Conservation (phyloP, 2,113 vertebrate species). For the Notothenia rossii region DNA sequence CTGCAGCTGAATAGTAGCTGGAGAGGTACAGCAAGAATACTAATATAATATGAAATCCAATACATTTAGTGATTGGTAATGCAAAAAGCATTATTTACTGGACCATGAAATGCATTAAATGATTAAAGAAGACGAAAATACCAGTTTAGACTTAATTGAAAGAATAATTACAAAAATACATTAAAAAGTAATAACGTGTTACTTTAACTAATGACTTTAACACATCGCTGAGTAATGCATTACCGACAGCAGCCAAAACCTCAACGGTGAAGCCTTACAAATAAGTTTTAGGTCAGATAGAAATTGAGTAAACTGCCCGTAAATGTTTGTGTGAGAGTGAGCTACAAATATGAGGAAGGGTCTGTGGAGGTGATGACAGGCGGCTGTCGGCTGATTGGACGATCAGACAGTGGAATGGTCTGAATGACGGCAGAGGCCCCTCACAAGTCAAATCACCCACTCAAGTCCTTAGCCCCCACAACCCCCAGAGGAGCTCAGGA, state of each 20-base stretch:
- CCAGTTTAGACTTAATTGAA: conserved; percentile 8
- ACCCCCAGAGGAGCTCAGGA: conserved; percentile 62
- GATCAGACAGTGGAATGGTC: conserved; percentile 58
- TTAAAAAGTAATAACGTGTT: background rate
- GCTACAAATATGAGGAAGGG: conserved; percentile 15
- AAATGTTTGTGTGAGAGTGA: conserved; percentile 11
- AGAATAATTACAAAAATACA: conserved; percentile 16
- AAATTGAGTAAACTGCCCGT: conserved; percentile 27
- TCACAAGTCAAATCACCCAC: conserved; percentile 53
- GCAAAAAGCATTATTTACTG: background rate
- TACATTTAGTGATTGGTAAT: conserved; percentile 9
- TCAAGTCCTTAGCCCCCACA: conserved; percentile 55
- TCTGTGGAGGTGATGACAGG: conserved; percentile 38
- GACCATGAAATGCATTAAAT: conserved; percentile 21
- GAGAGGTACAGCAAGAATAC: background rate
- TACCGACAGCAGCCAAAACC: background rate
- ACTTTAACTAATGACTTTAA: conserved; percentile 15
- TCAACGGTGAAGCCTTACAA: background rate
- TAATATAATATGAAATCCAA: conserved; percentile 3
- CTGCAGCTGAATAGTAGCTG: background rate
- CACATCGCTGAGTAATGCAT: conserved; percentile 24
- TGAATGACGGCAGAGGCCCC: conserved; percentile 52
- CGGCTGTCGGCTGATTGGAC: conserved; percentile 44
- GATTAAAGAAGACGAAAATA: background rate
- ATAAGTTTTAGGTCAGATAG: conserved; percentile 42